These are phyloP conservation scores for Vultur gryphus DNA, from an alignment of 2,797 vertebrate genomes.

Conservation along the genomic window DNA sequence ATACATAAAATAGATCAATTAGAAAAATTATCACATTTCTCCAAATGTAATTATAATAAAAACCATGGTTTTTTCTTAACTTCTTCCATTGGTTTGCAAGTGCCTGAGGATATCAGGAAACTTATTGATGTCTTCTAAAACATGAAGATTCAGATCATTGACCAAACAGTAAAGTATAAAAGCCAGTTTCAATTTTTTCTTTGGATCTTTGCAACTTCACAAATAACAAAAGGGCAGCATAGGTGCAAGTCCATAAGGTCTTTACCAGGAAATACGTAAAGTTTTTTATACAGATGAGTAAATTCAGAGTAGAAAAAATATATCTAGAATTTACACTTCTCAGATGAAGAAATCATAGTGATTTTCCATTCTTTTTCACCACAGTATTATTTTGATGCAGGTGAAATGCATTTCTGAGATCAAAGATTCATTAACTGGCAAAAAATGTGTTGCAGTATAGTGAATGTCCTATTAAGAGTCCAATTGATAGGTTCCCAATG, in stretches of 20 bases:
- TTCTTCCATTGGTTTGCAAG: not conserved
- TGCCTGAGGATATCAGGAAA: not conserved
- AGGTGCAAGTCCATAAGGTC: not conserved
- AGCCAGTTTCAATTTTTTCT: not conserved
- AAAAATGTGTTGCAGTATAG: not conserved
- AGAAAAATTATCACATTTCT: not conserved
- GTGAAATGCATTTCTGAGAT: not conserved
- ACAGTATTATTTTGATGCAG: not conserved
- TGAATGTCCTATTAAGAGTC: not conserved
- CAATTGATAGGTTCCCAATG: not conserved
- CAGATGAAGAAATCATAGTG: not conserved
- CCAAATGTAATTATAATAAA: not conserved
- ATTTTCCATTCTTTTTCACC: not conserved
- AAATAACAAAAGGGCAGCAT: not conserved
- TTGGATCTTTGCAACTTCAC: not conserved
- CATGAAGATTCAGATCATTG: not conserved
- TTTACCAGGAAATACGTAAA: not conserved
- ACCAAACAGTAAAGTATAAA: not conserved
- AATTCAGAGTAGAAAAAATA: not conserved
- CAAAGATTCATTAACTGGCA: not conserved
- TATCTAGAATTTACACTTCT: not conserved
- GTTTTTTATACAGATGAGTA: not conserved
- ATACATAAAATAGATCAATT: not conserved
- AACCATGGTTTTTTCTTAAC: not conserved
- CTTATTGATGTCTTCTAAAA: not conserved